Base-by-base conservation (phyloP, 2,113 vertebrate species). In the Picathartes gymnocephalus region DNA sequence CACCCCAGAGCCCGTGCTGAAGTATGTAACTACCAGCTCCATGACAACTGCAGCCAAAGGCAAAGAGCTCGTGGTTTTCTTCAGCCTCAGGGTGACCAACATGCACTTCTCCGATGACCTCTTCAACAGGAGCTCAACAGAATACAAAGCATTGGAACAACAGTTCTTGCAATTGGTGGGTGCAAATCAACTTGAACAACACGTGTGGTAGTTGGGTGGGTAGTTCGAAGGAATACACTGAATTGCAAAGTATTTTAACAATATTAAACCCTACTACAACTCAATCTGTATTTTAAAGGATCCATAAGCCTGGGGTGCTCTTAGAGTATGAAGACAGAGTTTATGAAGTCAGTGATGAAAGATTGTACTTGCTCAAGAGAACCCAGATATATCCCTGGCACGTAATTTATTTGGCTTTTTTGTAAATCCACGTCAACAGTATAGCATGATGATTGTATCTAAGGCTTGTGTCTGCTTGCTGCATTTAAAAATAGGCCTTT, bases 41-140 rank as follows among this genome's bases (percentile, higher is more conserved):
- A 97, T 98, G 98, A 99, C 98, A 37, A 97, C 94, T 0, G 97
- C 98, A 16, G 81, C 86, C 94, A 97, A 96, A 60, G 98, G 98
- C 88, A 97, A 95, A 50, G 99, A 99, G 81, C 97, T 99, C 19
- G 98, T 99, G 62, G 99, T 99, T 40, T 99, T 99, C 97, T 99
- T 99, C 98, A 99, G 99, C 86, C 96, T 99, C 71, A 96, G 98
- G 11, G 98, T 99, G 7, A 99, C 99, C 81, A 99, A 99, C 97
- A 97, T 99, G 98, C 97, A 97, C 93, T 99, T 99, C 96, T 99
- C 99, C 0, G 95, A 98, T 4, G 98, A 98, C 92, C 98, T 99
- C 61, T 99, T 99, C 98, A 99, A 99, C 69, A 99, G 98, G 98
- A 99, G 98, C 6, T 99, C 99, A 0, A 19, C 91, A 1, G 99